Conservation (phyloP, 2,888 invertebrate species). For the Zootermopsis nevadensis region DNA sequence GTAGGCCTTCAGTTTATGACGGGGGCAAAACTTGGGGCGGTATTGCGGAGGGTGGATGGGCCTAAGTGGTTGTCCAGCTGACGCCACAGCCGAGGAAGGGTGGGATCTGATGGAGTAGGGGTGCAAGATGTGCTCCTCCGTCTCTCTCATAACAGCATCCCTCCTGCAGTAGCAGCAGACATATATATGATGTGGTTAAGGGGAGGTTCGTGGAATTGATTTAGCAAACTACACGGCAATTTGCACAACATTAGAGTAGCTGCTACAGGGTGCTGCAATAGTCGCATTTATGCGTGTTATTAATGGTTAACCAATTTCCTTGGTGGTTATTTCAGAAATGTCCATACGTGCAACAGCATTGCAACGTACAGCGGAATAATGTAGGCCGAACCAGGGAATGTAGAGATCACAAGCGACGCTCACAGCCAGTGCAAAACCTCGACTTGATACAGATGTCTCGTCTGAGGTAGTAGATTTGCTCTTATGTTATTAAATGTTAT, state of each 20-base stretch:
- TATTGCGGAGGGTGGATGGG: conserved; percentile 24
- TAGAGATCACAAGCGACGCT: too few relatives aligned
- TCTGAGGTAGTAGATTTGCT: too few relatives aligned
- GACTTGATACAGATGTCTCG: too few relatives aligned
- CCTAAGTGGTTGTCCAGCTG: conserved; percentile 69
- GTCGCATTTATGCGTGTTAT: background rate
- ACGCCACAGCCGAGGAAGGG: conserved; percentile 60
- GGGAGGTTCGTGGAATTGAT: conserved; percentile 42
- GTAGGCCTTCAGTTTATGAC: conserved; percentile 34
- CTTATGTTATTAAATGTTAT: too few relatives aligned
- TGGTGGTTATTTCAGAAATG: background rate
- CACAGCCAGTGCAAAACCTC: too few relatives aligned
- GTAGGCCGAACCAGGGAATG: too few relatives aligned
- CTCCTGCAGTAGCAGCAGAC: conserved; percentile 24
- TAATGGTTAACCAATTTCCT: conserved; percentile 6
- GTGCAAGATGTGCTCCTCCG: conserved; percentile 44
- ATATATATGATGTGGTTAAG: conserved; percentile 43
- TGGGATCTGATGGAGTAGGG: conserved; percentile 18
- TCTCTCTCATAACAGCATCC: conserved; percentile 28
- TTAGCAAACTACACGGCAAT: conserved; percentile 48
- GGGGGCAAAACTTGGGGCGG: background rate
- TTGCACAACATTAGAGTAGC: conserved; percentile 44
- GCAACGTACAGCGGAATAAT: too few relatives aligned
- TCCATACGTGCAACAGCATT: too few relatives aligned
- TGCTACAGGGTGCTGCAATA: background rate